Conservation (phyloP, 2,797 vertebrate species). For the Poeciliopsis paucimaculata region DNA sequence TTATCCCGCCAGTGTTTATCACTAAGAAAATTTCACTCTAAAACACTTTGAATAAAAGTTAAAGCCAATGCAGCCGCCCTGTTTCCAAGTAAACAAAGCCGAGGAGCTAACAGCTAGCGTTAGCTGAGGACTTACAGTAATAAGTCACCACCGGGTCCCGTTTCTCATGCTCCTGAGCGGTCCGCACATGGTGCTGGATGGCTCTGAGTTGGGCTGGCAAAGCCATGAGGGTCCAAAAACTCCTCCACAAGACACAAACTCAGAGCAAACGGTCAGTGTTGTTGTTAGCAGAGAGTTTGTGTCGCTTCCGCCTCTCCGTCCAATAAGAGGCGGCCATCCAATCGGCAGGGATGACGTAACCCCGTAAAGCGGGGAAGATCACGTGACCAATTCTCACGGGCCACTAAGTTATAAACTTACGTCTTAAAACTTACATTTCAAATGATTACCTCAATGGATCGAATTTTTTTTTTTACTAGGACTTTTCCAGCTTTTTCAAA, state of each 20-base stretch:
- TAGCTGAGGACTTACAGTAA: constrained; percentile 89
- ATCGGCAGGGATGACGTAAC: constrained; percentile 47
- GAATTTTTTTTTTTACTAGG: too few species aligned
- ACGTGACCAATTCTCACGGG: background rate
- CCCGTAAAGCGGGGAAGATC: background rate
- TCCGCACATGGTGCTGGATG: constrained; percentile 91
- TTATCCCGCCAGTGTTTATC: background rate
- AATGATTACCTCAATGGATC: background rate
- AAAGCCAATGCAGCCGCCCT: background rate
- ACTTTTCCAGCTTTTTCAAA: background rate
- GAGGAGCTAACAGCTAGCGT: constrained; percentile 46
- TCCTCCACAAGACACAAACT: background rate
- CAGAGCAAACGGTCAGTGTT: constrained; percentile 23
- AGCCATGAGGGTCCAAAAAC: constrained; percentile 75
- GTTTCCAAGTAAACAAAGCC: constrained; percentile 41
- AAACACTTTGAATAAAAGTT: background rate
- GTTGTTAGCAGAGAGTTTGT: constrained; percentile 26
- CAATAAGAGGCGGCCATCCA: constrained; percentile 42
- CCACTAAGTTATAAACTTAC: background rate
- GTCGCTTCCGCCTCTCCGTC: constrained; percentile 61
- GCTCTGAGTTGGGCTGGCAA: constrained; percentile 86
- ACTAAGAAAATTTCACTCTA: background rate
- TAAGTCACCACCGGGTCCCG: constrained; percentile 94
- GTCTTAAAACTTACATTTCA: background rate
- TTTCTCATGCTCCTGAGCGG: constrained; percentile 93